Evolutionary conservation across 2,797 vertebrate genomes (phyloP).

Genomic region (Avahi laniger): DNA sequence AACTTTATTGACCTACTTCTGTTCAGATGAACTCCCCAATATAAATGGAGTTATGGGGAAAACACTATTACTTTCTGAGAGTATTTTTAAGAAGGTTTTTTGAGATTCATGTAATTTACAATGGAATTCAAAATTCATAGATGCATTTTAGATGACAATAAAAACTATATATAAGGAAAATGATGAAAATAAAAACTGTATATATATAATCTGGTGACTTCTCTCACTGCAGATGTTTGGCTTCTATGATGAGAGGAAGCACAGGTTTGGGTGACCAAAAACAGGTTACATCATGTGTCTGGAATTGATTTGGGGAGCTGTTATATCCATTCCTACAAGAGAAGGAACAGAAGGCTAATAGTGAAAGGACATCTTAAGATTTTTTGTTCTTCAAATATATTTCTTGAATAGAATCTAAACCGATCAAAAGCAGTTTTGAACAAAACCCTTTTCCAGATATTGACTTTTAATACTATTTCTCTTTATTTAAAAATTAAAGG

Average conservation of each 20-base stretch:
- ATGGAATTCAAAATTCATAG: neutral
- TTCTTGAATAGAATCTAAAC: constrained; percentile 48
- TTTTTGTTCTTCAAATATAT: constrained; percentile 32
- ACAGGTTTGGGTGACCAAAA: constrained; percentile 3
- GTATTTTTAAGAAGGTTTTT: constrained; percentile 9
- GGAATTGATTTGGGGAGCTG: neutral
- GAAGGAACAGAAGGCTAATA: constrained; percentile 41
- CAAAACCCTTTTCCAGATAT: neutral
- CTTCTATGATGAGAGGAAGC: constrained; percentile 27
- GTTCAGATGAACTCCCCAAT: neutral
- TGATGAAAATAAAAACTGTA: constrained; percentile 2
- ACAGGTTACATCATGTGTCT: neutral
- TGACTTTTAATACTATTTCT: constrained; percentile 1
- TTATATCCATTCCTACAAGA: neutral
- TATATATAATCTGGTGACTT: constrained; percentile 13
- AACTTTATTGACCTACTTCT: constrained; percentile 15
- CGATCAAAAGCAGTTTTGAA: constrained; percentile 22
- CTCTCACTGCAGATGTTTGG: constrained; percentile 5
- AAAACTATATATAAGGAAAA: neutral
- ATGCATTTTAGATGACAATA: constrained; percentile 14
- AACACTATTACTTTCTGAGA: neutral
- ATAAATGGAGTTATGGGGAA: neutral
- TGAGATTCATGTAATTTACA: constrained; percentile 20
- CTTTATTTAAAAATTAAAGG: constrained; percentile 27
- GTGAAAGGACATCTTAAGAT: neutral